Percentiles rank a stretch among this genome's conserved stretches.
These are phyloP conservation scores for Pangasius krempfi DNA, from an alignment of 2,797 vertebrate genomes.

Conservation along the genomic window DNA sequence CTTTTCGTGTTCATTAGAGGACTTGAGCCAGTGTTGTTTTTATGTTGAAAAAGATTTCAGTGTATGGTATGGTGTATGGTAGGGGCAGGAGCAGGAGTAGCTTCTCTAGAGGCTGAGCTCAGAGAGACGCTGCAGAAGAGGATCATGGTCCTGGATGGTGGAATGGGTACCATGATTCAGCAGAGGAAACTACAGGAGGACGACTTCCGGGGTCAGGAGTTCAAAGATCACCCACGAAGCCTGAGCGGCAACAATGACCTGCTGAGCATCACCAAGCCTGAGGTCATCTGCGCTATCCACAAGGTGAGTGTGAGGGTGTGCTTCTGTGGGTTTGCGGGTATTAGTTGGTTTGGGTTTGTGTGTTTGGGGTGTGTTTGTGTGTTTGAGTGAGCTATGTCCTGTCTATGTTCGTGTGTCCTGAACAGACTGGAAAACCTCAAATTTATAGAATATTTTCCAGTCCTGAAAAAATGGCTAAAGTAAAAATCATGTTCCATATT, in stretches of 20 bases:
- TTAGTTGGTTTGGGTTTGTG: background rate
- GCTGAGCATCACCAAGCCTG: conserved; percentile 89
- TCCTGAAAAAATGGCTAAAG: background rate
- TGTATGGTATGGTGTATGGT: conserved; percentile 58
- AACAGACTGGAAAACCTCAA: background rate
- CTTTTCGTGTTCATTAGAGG: background rate
- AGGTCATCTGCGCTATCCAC: conserved; percentile 87
- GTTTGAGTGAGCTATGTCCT: background rate
- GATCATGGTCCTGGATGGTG: conserved; percentile 93
- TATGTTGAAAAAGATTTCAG: background rate
- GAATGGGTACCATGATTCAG: conserved; percentile 98
- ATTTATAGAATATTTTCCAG: background rate
- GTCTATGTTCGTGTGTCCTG: background rate
- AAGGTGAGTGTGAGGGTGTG: conserved; percentile 70
- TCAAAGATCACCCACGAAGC: conserved; percentile 80
- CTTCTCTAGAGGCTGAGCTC: conserved; percentile 76
- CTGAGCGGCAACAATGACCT: conserved; percentile 96
- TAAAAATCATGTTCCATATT: background rate
- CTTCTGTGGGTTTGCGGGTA: background rate
- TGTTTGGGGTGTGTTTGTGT: background rate
- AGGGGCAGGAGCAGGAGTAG: conserved; percentile 41
- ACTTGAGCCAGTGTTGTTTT: background rate
- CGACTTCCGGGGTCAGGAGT: conserved; percentile 85
- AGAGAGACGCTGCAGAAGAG: conserved; percentile 78
- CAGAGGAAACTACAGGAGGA: conserved; percentile 79